A percentile compares a stretch with the other conserved stretches of the same genome.
Evolutionary conservation across 2,797 vertebrate species (phyloP).

Genomic region (Halcyon chelicuti): DNA sequence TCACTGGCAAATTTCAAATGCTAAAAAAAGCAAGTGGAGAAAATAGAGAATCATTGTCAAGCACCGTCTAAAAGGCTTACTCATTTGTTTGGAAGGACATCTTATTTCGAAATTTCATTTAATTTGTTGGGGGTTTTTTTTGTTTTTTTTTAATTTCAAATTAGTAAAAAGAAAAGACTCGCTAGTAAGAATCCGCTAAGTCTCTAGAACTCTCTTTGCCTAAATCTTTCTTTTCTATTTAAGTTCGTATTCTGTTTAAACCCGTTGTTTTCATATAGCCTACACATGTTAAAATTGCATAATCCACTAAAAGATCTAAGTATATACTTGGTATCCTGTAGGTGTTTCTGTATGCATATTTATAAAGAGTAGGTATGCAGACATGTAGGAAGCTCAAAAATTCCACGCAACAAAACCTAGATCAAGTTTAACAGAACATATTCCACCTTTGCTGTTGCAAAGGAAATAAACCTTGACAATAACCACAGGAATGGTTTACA

Average conservation of each 20-base stretch:
- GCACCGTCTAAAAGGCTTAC: not conserved
- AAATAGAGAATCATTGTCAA: constrained; percentile 2
- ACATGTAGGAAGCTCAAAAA: constrained; percentile 13
- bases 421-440: not conserved
- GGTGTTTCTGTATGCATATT: not conserved
- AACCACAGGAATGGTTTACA: not conserved
- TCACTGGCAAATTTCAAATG: constrained; percentile 20
- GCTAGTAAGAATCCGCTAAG: not conserved
- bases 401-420: not conserved
- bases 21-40: constrained; percentile 26
- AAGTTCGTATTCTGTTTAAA: not conserved
- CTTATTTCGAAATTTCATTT: not conserved
- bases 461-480: not conserved
- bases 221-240: not conserved
- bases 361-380: not conserved
- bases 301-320: not conserved
- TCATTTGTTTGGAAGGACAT: not conserved
- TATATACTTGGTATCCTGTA: not conserved
- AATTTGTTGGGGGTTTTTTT: not conserved
- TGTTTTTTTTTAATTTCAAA: not conserved
- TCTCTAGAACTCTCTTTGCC: not conserved
- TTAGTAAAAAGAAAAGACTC: not conserved
- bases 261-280: not conserved
- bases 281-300: not conserved
- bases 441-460: not conserved